A percentile compares a stretch with the other conserved stretches of the same genome.
phyloP scores from a whole-genome alignment of 92 coral and sea anemone species.

The Montipora capitata region DNA sequence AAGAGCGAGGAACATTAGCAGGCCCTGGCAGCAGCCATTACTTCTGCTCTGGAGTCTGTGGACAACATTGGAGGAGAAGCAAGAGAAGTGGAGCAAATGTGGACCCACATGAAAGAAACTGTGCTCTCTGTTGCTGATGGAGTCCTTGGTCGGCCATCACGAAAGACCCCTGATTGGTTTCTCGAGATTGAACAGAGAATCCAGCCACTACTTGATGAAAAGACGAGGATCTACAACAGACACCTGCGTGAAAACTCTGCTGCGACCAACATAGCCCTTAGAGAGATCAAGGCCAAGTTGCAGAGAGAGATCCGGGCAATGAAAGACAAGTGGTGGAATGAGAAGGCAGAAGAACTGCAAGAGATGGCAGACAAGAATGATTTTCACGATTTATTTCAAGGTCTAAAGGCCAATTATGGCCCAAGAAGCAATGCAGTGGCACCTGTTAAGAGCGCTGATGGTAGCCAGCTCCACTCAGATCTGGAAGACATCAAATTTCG shows the following conservation, averaged over 20 bases:
- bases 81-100: neutral
- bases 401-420: neutral
- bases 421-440: too few relatives aligned
- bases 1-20: neutral
- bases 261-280: neutral
- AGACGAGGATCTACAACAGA: too few relatives aligned
- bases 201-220: neutral
- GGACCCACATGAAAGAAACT: neutral
- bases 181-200: neutral
- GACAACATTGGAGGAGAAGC: neutral
- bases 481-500: neutral
- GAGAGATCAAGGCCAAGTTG: constrained; percentile 4
- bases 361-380: neutral
- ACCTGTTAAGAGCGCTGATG: too few relatives aligned
- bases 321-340: constrained; percentile 15
- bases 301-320: neutral
- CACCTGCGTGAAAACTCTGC: neutral
- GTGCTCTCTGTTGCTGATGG: neutral
- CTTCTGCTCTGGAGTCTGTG: neutral
- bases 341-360: neutral
- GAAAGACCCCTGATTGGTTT: neutral
- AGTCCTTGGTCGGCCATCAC: neutral
- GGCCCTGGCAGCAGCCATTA: neutral
- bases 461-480: neutral
- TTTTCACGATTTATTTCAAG: neutral